Evolutionary conservation across 1,140 invertebrate genomes (phyloP).

Genomic region (Macrocentrus cingulum): DNA sequence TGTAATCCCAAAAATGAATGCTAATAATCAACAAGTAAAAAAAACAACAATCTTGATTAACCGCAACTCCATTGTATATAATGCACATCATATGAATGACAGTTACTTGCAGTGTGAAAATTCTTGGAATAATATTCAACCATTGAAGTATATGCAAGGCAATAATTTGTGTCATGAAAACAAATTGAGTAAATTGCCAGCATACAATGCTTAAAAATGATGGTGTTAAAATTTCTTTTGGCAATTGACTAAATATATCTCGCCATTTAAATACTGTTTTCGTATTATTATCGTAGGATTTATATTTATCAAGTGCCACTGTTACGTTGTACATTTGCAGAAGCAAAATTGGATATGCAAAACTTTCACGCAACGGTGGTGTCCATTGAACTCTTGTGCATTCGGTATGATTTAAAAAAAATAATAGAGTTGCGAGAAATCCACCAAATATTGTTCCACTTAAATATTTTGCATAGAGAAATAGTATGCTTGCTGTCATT

Average conservation of each 20-base stretch:
- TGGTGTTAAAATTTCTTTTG: constrained; percentile 35
- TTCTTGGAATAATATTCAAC: constrained; percentile 62
- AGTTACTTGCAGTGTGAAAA: constrained; percentile 55
- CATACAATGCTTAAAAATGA: constrained; percentile 59
- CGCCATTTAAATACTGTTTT: constrained; percentile 23
- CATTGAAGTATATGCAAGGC: constrained; percentile 68
- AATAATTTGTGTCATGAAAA: constrained; percentile 70
- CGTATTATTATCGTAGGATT: not conserved
- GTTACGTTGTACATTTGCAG: constrained; percentile 60
- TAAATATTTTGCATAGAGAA: constrained; percentile 64
- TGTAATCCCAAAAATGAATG: constrained; percentile 31
- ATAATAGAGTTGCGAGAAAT: constrained; percentile 66
- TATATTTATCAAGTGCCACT: constrained; percentile 35
- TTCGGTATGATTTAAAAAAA: constrained; percentile 81
- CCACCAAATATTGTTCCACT: constrained; percentile 73
- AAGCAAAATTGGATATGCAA: constrained; percentile 71
- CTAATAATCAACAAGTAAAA: constrained; percentile 61
- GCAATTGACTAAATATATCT: constrained; percentile 27
- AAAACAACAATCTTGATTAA: constrained; percentile 70
- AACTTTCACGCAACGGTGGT: constrained; percentile 80
- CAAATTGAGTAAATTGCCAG: constrained; percentile 81
- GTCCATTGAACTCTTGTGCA: constrained; percentile 82
- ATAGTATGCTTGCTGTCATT: constrained; percentile 65
- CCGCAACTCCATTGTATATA: constrained; percentile 45
- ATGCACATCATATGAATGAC: constrained; percentile 67